phyloP scores from a whole-genome alignment of 2,888 invertebrate species.

The Bembecia ichneumoniformis region DNA sequence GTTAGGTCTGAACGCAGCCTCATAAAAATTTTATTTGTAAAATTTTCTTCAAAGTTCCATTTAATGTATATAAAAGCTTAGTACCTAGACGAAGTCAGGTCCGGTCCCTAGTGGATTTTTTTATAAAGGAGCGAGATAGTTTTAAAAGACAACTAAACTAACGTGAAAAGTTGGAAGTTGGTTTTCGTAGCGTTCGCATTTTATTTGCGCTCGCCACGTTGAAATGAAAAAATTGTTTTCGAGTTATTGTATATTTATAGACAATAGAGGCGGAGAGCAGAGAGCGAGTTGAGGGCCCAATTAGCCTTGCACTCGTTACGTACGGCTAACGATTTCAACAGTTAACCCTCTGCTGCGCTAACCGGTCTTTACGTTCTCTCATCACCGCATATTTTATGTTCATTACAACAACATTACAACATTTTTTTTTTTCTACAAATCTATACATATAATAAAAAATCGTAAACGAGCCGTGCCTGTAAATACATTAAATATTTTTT shows the following conservation, averaged over 20 bases:
- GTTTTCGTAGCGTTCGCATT: not conserved
- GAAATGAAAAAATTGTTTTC: not conserved
- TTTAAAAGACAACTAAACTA: not conserved
- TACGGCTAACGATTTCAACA: constrained; percentile 1
- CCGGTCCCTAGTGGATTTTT: not conserved
- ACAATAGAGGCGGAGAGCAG: not conserved
- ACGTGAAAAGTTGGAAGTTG: not conserved
- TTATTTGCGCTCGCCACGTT: not conserved
- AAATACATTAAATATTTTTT: too few species aligned
- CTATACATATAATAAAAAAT: too few species aligned
- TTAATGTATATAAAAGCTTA: too few species aligned
- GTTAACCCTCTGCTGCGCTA: not conserved
- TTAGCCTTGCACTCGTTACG: constrained; percentile 1
- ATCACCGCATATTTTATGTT: too few species aligned
- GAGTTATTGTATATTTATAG: not conserved
- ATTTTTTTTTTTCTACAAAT: too few species aligned
- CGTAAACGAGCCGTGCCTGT: too few species aligned
- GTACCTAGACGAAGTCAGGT: not conserved
- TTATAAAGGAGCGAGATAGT: not conserved
- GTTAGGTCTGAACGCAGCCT: too few species aligned
- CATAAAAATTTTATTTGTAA: too few species aligned
- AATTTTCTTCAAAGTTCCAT: too few species aligned
- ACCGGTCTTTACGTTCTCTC: too few species aligned
- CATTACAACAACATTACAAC: constrained; percentile 2
- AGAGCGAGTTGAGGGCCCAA: not conserved